phyloP scores from a whole-genome alignment of 2,113 vertebrate genomes.

The Thomomys bottae region DNA sequence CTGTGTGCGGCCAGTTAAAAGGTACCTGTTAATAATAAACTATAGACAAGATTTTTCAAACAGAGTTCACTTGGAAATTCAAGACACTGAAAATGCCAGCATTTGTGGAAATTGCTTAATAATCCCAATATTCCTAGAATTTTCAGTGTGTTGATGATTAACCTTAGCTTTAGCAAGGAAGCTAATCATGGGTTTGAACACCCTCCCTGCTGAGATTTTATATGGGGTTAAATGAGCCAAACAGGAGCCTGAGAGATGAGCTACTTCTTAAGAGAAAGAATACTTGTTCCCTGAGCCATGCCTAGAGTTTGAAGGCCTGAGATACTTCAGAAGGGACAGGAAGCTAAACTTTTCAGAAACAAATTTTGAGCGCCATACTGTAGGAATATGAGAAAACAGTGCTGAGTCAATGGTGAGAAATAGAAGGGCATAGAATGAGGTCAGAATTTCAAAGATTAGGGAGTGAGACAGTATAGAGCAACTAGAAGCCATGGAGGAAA shows the following conservation, averaged over 20 bases:
- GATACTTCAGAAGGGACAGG: background rate
- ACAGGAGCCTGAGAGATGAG: background rate
- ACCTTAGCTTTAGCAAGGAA: conserved; percentile 12
- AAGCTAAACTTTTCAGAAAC: background rate
- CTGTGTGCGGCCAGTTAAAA: conserved; percentile 37
- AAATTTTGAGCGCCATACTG: background rate
- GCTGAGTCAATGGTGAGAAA: background rate
- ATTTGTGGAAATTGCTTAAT: conserved; percentile 12
- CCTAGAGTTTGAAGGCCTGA: background rate
- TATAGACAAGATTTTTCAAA: conserved; percentile 40
- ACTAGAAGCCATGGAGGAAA: background rate
- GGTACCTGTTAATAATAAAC: conserved; percentile 64
- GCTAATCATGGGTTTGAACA: background rate
- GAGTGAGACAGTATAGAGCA: background rate
- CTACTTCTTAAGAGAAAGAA: background rate
- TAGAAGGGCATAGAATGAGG: background rate
- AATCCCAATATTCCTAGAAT: conserved; percentile 8
- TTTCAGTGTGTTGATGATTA: background rate
- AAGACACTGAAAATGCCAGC: background rate
- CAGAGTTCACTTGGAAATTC: background rate
- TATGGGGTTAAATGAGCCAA: background rate
- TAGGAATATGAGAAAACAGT: background rate
- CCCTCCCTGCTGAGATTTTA: background rate
- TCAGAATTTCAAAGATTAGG: conserved; percentile 16
- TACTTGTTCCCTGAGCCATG: background rate